Conservation (phyloP, 2,113 vertebrate species). For the Clupea harengus region DNA sequence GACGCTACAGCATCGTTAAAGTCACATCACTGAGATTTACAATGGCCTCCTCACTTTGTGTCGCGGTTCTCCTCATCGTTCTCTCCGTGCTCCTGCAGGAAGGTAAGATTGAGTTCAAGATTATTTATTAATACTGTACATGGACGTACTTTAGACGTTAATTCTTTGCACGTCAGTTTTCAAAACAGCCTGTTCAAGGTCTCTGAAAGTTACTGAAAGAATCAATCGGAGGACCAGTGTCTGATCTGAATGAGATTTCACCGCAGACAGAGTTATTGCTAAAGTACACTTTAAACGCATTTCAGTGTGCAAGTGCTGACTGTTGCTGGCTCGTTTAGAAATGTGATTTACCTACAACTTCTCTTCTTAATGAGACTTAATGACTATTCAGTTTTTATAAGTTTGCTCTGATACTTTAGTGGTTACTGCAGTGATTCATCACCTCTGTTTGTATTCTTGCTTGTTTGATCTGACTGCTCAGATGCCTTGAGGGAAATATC, state of each 20-base stretch:
- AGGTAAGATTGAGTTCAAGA: slow-evolving; percentile 53
- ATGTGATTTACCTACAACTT: too few relatives aligned
- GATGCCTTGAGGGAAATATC: neutral
- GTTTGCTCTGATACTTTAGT: neutral
- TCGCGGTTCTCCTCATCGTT: slow-evolving; percentile 40
- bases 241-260: neutral
- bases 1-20: slow-evolving; percentile 16
- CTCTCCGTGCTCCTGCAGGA: slow-evolving; percentile 59
- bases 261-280: too few relatives aligned
- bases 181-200: neutral
- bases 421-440: neutral
- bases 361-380: too few relatives aligned
- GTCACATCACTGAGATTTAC: neutral
- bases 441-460: neutral
- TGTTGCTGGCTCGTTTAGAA: too few relatives aligned
- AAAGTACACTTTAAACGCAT: too few relatives aligned
- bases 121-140: neutral
- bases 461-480: neutral
- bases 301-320: too few relatives aligned
- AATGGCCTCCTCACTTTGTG: slow-evolving; percentile 55
- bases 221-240: neutral
- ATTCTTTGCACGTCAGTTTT: neutral
- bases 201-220: neutral
- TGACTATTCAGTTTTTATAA: neutral
- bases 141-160: neutral